Evolutionary conservation across 2,888 invertebrate species (phyloP), one percentile per base, ranked within the genome.

Genomic region (Amphipoea lucens): DNA sequence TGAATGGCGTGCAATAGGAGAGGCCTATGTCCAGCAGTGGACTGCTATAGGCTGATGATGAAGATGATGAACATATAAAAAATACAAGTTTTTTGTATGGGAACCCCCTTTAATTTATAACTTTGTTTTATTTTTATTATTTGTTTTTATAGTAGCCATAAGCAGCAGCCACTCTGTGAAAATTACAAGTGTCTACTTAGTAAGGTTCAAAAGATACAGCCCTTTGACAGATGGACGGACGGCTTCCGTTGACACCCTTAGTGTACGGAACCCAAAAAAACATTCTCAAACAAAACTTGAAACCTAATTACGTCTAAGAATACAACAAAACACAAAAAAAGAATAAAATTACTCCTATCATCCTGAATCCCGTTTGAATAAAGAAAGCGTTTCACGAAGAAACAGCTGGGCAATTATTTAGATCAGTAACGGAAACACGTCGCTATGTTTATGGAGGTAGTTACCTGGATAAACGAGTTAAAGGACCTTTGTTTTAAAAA

Each of bases 341-440:
- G 20, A 76, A 83, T 60, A 60, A 60, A n/a, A 60, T 73, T 75
- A 80, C 60, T 51, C 62, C 42, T 70, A 29, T 80, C 62, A 57
- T 71, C 36, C 63, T 71, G 51, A 70, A 74, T 68, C 17, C 67
- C 29, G 74, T 77, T 74, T 67, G 57, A 67, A 85, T 81, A 74
- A 84, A 74, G 71, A 85, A 23, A 42, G 23, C 63, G 70, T 60
- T 76, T 57, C 45, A 81, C 67, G 76, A 81, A 85, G 71, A 45
- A 65, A 75, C 67, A 73, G 23, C 54, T 40, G 17, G 36, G 76
- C 54, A 67, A 81, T 85, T 81, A 84, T 74, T 85, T 77, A 69
- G 74, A 85, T 77, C 70, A 68, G 76, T 76, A 81, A 76, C 54
- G 63, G 80, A 74, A 76, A 87, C 75, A 83, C 78, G 80, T 87